Evolutionary conservation across 2,888 invertebrate species (phyloP), one percentile per base, ranked within the genome.

Genomic region (Cartodere bifasciata): DNA sequence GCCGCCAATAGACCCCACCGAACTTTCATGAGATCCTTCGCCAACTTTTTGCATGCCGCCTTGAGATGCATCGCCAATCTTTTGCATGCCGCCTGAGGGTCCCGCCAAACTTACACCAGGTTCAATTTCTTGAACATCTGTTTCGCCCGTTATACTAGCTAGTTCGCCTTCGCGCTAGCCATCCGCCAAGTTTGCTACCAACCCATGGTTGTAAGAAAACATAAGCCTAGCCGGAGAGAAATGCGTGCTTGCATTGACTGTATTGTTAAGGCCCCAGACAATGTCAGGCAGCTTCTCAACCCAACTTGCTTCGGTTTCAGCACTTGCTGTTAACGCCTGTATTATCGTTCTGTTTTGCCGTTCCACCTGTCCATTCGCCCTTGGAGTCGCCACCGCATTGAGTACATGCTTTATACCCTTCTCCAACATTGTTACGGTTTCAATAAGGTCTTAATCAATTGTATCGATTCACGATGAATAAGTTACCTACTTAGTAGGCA

Each of bases 191-290:
- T 39, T 37, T 11, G 33, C 35, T 21, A 37, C 16, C 14, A n/a
- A 13, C 17, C 41, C 42, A 7, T 20, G 9, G 12, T 16, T 16
- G 29, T 45, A 42, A 2, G 44, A 39, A 13, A 48, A 46, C 32
- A 50, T 31, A 1, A 47, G 35, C 20, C 50, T 40, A 10, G 44
- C 39, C 5, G 48, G 49, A 4, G 45, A 39, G 4, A 43, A 40
- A 13, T 39, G 35, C 3, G 36, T 48, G 17, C 44, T 46, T 29
- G 38, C 40, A 22, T 47, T 44, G 1, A 36, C 13, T 1, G 44
- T 45, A 29, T 48, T 44, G 30, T 50, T 52, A 5, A 51, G 32
- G 3, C 43, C 52, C 38, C 47, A 49, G 10, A 50, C 43, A 24
- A 50, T 33, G 1, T 35, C 32, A 12, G 42, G 45, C 4, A 53